Base-by-base conservation (phyloP, 2,113 vertebrate species). In the Brachirus orientalis region DNA sequence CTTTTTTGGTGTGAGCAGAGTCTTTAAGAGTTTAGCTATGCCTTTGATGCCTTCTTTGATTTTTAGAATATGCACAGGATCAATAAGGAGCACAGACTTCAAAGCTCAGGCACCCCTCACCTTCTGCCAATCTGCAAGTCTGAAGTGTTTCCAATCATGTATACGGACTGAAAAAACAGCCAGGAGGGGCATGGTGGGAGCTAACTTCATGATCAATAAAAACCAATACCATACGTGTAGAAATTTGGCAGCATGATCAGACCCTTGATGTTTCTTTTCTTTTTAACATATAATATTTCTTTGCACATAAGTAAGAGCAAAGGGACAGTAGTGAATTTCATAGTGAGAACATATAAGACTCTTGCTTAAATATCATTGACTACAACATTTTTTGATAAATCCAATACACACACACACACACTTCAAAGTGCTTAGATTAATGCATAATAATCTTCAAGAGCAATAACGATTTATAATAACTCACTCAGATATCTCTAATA, bases 101-200 rank as follows among this genome's bases (percentile, higher is more conserved):
- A 96, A 96, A 96, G 93, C 81, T 79, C 87, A 72, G 72, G 82
- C 86, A 82, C 11, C 83, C 84, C 67, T 94, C 92, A 94, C 93
- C 91, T 94, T 93, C 91, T 95, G 92, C 92, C 94, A 93, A 91
- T 94, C 95, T 93, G 91, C 92, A 84, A 84, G 94, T 94, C 89
- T 84, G 91, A 93, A 94, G 94, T 90, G 92, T 92, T 93, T 92
- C 91, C 92, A 94, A 71, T 93, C 83, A 71, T 86, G 77, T 86
- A 92, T 67, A 56, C 89, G 89, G 76, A 76, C 85, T 79, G 12
- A 17, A 88, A 75, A 91, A 88, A 89, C 88, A 81, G 73, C 51
- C 41, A 20, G 79, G 73, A 79, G 82, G 79, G 75, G 68, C 56
- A 10, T 76, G 60, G 50, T 53, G 54, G 64, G 80, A 48, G 77